Percentiles rank a stretch among this genome's conserved stretches.
Conservation (phyloP, 2,113 vertebrate species). For the Macquaria australasica region DNA sequence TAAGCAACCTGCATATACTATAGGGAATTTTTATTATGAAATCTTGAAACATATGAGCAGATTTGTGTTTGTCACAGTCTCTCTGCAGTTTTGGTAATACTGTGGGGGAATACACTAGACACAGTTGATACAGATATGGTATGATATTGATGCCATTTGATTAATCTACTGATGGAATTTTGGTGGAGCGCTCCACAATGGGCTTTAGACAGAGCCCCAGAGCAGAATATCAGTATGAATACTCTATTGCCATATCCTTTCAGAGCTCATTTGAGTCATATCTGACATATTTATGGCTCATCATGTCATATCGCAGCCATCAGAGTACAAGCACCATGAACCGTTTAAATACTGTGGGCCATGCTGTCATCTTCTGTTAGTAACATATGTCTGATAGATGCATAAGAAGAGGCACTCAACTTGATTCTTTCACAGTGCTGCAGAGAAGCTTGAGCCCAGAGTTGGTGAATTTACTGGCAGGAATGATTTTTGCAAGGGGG, state of each 20-base stretch:
- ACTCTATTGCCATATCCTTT: constrained; percentile 74
- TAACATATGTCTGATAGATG: constrained; percentile 76
- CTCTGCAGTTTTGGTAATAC: constrained; percentile 32
- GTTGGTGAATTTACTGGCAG: constrained; percentile 44
- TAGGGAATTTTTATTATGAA: constrained; percentile 27
- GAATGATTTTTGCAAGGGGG: constrained; percentile 35
- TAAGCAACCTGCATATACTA: not conserved
- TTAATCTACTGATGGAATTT: constrained; percentile 75
- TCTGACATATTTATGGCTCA: constrained; percentile 84
- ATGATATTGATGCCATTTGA: constrained; percentile 80
- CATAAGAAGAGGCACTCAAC: constrained; percentile 76
- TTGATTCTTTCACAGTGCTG: constrained; percentile 62
- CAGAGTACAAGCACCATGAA: constrained; percentile 80
- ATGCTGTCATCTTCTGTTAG: constrained; percentile 81
- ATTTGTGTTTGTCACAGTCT: constrained; percentile 23
- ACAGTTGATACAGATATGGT: constrained; percentile 72
- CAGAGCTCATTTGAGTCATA: constrained; percentile 81
- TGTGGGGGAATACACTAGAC: constrained; percentile 23
- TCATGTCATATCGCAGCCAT: constrained; percentile 81
- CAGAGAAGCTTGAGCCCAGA: constrained; percentile 27
- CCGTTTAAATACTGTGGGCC: constrained; percentile 84
- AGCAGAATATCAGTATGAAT: constrained; percentile 75
- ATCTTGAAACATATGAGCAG: constrained; percentile 7
- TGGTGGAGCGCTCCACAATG: constrained; percentile 62
- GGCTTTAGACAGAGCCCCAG: constrained; percentile 68